These are phyloP conservation scores for Bryconaethiops microstoma DNA, from an alignment of 2,797 vertebrate genomes.

Conservation along the genomic window DNA sequence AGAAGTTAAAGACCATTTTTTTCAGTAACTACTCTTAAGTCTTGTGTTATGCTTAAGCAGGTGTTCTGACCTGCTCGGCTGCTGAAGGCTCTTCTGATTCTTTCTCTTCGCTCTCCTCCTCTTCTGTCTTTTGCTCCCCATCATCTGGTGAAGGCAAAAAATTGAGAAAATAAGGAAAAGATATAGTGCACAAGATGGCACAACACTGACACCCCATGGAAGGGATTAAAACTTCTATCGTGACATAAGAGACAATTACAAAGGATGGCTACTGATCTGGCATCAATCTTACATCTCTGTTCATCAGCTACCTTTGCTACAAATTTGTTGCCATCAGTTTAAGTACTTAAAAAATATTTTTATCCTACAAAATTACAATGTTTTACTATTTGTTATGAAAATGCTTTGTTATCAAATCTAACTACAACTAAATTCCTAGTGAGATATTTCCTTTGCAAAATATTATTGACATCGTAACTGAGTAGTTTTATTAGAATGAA, in stretches of 20 bases:
- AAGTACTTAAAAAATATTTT: too few relatives aligned
- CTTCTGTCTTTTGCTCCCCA: slow-evolving; percentile 75
- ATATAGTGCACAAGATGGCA: slow-evolving; percentile 19
- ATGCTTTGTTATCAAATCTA: too few relatives aligned
- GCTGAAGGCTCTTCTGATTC: slow-evolving; percentile 74
- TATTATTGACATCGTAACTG: too few relatives aligned
- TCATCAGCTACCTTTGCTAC: neutral
- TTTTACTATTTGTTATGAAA: too few relatives aligned
- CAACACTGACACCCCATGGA: slow-evolving; percentile 72
- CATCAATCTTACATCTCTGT: neutral
- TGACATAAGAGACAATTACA: neutral
- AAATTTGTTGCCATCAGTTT: neutral
- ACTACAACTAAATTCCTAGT: too few relatives aligned
- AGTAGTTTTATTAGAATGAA: too few relatives aligned
- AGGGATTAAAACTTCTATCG: neutral
- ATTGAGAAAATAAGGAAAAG: neutral
- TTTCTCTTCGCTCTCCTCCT: slow-evolving; percentile 65
- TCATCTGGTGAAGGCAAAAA: slow-evolving; percentile 65
- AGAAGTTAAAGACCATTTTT: neutral
- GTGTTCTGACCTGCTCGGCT: slow-evolving; percentile 38
- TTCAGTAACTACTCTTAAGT: neutral
- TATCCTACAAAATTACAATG: too few relatives aligned
- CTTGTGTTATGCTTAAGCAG: neutral
- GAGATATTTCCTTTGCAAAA: too few relatives aligned
- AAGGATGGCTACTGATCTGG: neutral